These are phyloP conservation scores for Trididemnum clinides DNA, from an alignment of 23 tunicate genomes.

Conservation along the genomic window DNA sequence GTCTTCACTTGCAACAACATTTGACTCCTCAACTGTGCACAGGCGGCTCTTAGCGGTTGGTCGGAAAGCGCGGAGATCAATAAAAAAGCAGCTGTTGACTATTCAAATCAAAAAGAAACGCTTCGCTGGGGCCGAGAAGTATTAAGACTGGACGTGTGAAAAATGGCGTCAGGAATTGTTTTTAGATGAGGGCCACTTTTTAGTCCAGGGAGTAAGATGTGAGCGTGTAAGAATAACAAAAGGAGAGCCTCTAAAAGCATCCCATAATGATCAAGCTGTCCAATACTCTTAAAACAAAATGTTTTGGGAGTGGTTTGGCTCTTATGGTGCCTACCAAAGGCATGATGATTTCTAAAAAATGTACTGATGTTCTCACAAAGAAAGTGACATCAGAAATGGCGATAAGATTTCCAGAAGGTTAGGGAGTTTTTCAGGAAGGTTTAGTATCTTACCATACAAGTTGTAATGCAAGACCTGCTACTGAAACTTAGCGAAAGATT, in stretches of 20 bases:
- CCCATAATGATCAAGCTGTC: neutral
- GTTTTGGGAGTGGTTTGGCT: neutral
- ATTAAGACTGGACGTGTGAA: no score
- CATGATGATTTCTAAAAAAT: constrained; percentile 3
- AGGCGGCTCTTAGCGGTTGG: no score
- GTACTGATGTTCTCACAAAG: neutral
- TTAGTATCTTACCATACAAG: neutral
- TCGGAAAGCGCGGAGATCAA: no score
- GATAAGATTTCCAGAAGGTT: neutral
- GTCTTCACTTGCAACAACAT: no score
- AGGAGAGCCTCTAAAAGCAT: no score
- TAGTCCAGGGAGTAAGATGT: neutral
- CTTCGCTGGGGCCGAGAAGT: no score
- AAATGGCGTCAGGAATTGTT: no score
- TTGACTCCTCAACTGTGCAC: no score
- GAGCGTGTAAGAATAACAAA: neutral
- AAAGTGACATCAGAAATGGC: neutral
- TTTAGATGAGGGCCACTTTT: neutral
- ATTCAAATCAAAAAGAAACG: no score
- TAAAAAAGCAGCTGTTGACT: no score
- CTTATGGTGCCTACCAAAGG: neutral
- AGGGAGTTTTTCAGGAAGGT: neutral
- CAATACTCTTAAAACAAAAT: neutral
- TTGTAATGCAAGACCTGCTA: no score
- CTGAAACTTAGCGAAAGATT: no score